Evolutionary conservation across 2,797 vertebrate species (phyloP), one percentile per base, ranked within the genome.

Genomic region (Takifugu ocellatus): DNA sequence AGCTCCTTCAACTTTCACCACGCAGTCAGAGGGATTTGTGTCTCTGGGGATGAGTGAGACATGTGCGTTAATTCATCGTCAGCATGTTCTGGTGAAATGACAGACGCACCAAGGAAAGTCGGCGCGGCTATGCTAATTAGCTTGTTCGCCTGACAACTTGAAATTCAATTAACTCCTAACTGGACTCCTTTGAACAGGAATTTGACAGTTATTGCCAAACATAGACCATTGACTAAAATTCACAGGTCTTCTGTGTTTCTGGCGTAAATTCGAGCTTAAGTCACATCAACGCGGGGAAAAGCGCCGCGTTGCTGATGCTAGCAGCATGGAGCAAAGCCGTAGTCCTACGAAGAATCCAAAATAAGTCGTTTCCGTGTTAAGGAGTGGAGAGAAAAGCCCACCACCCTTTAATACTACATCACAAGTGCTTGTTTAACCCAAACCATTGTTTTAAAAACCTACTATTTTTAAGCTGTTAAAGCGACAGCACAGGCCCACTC

Each of bases 51-150:
- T 63, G 47, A 69, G 29, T 63, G 47, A 69, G 29, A 31, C 44
- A 54, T 14, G 53, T 25, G 36, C 61, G 61, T 59, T 76, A 65
- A 75, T 77, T 67, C 42, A 46, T 74, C 44, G 68, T 81, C 67
- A 68, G 56, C 63, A 69, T 61, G 49, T 69, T 52, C 49, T 59
- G 39, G 46, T 61, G 46, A 25, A 58, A 60, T 47, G 42, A 24
- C 57, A 42, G 49, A 49, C 8, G 77, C 51, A 56, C 49, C 25
- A 15, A 27, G 55, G 48, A 68, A 75, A 60, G 60, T 57, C 36
- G 14, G 36, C 36, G 5, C 36, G 12, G 36, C 36, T 39, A 39
- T 12, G 36, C 11, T 14, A 14, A 14, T 59, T 62, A 54, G 25
- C 42, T 58, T 63, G 50, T 70, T 68, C 67, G 73, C 62, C 29